Percentiles rank a stretch among this genome's conserved stretches.
Conservation (phyloP, 2,888 invertebrate genomes). For the Trachelus troglodyta region DNA sequence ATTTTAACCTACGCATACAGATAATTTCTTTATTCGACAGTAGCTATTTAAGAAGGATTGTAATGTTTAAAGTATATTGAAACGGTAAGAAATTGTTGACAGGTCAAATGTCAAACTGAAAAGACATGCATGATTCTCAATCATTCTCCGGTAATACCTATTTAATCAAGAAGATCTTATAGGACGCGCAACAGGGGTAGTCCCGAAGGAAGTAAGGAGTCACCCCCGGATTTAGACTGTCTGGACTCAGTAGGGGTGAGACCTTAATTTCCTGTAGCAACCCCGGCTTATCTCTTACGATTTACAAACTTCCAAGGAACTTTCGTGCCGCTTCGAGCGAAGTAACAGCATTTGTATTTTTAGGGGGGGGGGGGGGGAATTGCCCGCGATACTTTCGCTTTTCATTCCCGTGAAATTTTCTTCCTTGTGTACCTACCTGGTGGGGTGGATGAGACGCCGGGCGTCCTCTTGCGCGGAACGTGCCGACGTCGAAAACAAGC, state of each 20-base stretch:
- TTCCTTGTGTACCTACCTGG: neutral
- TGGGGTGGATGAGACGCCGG: too few species aligned
- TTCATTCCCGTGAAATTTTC: neutral
- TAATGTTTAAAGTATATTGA: neutral
- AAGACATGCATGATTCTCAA: neutral
- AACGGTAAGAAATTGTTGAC: neutral
- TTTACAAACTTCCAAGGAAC: conserved; percentile 43
- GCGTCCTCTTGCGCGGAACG: neutral
- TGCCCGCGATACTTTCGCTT: neutral
- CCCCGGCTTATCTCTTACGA: conserved; percentile 46
- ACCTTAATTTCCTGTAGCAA: conserved; percentile 52
- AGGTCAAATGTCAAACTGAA: neutral
- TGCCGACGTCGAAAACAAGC: neutral
- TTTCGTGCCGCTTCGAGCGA: conserved; percentile 21
- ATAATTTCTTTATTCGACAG: too few species aligned
- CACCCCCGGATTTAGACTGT: neutral
- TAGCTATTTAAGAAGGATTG: too few species aligned
- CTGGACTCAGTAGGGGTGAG: conserved; percentile 26
- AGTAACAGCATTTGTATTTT: neutral
- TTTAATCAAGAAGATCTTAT: conserved; percentile 8
- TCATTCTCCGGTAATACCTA: conserved; percentile 7
- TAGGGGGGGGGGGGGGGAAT: neutral
- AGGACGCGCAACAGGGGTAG: conserved; percentile 1
- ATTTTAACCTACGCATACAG: too few species aligned
- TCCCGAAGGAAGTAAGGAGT: neutral